Evolutionary conservation across 1,140 invertebrate species (phyloP).

Genomic region (Macrotrachela quadricornifera): DNA sequence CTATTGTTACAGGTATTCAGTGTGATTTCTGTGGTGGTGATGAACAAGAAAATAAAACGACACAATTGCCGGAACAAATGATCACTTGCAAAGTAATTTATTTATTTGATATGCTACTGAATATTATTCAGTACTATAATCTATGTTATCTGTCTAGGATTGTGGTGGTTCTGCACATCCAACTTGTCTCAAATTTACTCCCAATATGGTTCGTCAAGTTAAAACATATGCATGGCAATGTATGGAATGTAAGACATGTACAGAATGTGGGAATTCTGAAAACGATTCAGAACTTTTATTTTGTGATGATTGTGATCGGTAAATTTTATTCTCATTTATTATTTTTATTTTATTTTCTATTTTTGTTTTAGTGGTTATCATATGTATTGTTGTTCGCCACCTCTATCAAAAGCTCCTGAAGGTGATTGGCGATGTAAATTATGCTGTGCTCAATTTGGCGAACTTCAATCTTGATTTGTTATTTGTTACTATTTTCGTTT

Average conservation of each 20-base stretch:
- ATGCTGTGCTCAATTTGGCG: background rate
- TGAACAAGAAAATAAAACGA: conserved; percentile 82
- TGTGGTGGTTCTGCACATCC: conserved; percentile 71
- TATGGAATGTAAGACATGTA: conserved; percentile 99
- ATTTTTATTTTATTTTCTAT: conserved; percentile 87
- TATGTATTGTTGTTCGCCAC: conserved; percentile 92
- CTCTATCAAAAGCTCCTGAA: conserved; percentile 74
- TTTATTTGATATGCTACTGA: too few relatives aligned
- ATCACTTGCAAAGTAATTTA: too few relatives aligned
- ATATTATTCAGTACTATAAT: too few relatives aligned
- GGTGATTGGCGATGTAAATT: conserved; percentile 31
- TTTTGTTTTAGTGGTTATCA: conserved; percentile 99
- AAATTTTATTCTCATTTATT: too few relatives aligned
- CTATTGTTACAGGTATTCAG: conserved; percentile 32
- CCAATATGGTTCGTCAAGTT: conserved; percentile 92
- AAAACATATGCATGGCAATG: conserved; percentile 90
- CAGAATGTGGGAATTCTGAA: conserved; percentile 90
- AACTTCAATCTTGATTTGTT: too few relatives aligned
- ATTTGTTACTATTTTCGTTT: too few relatives aligned
- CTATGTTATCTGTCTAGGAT: conserved; percentile 37
- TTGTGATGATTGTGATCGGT: conserved; percentile 95
- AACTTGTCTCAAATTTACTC: conserved; percentile 79
- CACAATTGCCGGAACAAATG: conserved; percentile 63
- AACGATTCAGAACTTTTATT: conserved; percentile 95
- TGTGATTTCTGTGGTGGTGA: conserved; percentile 97